phyloP scores from a whole-genome alignment of 2,888 invertebrate species.

The Chrysolina haemoptera region DNA sequence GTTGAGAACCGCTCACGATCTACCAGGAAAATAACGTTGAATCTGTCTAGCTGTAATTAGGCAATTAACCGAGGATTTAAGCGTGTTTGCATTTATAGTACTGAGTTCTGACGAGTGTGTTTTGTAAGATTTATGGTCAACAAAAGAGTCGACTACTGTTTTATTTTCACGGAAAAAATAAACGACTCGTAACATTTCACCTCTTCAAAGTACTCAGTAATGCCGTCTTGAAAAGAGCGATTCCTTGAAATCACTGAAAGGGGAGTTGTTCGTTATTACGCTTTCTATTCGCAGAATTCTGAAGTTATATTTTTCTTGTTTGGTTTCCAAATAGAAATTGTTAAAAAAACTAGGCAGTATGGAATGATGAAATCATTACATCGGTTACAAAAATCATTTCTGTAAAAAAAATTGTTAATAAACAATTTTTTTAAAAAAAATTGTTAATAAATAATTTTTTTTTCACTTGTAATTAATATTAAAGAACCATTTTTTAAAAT shows the following conservation, averaged over 20 bases:
- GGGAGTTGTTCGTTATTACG: not conserved
- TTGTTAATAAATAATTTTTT: too few species aligned
- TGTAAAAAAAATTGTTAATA: too few species aligned
- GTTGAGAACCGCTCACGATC: slow-evolving; percentile 31
- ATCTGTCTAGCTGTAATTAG: slow-evolving; percentile 26
- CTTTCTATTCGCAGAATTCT: too few species aligned
- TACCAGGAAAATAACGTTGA: slow-evolving; percentile 28
- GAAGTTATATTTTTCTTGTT: too few species aligned
- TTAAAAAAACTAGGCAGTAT: too few species aligned
- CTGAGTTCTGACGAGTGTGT: not conserved
- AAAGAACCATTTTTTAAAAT: too few species aligned
- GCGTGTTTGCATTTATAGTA: slow-evolving; percentile 6
- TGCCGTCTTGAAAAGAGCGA: not conserved
- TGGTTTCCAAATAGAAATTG: too few species aligned
- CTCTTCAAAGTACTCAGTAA: not conserved
- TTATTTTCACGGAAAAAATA: slow-evolving; percentile 6
- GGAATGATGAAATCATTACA: too few species aligned
- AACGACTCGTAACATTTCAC: slow-evolving; percentile 1
- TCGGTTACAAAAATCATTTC: too few species aligned
- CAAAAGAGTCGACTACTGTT: not conserved
- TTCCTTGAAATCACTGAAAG: not conserved
- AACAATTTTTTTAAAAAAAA: too few species aligned
- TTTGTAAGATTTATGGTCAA: not conserved
- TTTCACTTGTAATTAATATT: too few species aligned
- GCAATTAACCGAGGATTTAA: slow-evolving; percentile 22